Conservation (phyloP, 2,113 vertebrate genomes). For the Saguinus midas region DNA sequence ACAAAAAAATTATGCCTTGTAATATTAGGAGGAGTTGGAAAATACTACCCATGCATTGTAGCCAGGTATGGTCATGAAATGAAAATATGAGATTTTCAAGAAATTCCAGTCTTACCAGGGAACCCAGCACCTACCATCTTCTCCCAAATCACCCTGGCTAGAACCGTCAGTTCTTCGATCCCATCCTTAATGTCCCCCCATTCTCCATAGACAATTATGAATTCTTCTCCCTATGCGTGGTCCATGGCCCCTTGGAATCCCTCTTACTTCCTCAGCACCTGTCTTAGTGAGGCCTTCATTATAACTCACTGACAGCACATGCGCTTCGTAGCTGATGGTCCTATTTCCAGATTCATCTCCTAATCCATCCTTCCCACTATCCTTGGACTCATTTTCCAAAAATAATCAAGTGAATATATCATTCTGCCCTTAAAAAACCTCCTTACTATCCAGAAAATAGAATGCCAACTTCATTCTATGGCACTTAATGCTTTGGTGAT, state of each 20-base stretch:
- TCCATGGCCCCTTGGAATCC: not conserved
- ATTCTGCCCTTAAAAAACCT: not conserved
- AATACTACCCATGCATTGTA: not conserved
- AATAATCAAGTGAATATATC: not conserved
- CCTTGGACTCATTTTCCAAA: not conserved
- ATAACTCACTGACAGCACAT: rapidly evolving
- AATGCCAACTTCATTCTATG: not conserved
- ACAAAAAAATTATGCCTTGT: not conserved
- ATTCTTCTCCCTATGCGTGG: not conserved
- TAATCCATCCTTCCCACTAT: not conserved
- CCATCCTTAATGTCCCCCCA: not conserved
- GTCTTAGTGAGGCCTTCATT: not conserved
- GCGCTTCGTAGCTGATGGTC: not conserved
- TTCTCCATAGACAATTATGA: not conserved
- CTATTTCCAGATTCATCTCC: not conserved
- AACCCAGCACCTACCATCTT: not conserved
- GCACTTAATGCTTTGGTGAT: not conserved
- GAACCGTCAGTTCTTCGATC: not conserved
- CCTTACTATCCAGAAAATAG: not conserved
- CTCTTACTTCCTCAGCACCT: not conserved
- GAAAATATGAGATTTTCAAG: not conserved
- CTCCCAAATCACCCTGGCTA: not conserved
- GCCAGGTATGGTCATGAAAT: not conserved
- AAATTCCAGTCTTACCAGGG: not conserved
- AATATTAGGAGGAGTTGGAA: not conserved